Percentiles rank a stretch among this genome's conserved stretches.
Conservation (phyloP, 2,797 vertebrate genomes). For the Sebastes cheni region DNA sequence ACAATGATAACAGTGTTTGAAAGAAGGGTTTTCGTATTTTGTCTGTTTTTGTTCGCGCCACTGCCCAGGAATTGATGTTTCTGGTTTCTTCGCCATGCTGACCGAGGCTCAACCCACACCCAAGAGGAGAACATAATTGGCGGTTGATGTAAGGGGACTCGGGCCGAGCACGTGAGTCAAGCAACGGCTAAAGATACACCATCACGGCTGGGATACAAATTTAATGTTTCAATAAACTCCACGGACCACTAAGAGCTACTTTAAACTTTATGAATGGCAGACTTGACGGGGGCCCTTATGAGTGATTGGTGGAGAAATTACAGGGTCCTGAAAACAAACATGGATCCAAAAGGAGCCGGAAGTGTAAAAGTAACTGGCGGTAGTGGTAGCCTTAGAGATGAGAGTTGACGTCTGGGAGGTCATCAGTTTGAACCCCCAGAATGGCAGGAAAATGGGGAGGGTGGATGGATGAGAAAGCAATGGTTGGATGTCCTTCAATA, state of each 20-base stretch:
- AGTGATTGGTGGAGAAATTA: conserved; percentile 84
- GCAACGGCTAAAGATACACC: conserved; percentile 84
- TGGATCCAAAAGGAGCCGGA: conserved; percentile 71
- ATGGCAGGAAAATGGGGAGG: conserved; percentile 14
- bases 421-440: conserved; percentile 43
- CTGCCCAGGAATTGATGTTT: conserved; percentile 74
- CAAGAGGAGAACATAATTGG: conserved; percentile 84
- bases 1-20: conserved; percentile 69
- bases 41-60: conserved; percentile 71
- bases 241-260: conserved; percentile 86
- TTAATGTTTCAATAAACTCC: conserved; percentile 87
- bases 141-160: conserved; percentile 80
- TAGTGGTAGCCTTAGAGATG: conserved; percentile 38
- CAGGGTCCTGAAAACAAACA: conserved; percentile 81
- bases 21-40: conserved; percentile 70
- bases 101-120: conserved; percentile 80
- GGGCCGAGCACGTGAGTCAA: conserved; percentile 77
- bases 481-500: background rate
- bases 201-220: conserved; percentile 83
- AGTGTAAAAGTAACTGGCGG: conserved; percentile 73
- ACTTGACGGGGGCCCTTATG: conserved; percentile 77
- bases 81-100: conserved; percentile 73
- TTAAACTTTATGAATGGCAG: conserved; percentile 88
- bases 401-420: conserved; percentile 53
- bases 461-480: conserved; percentile 31